Base-by-base conservation (phyloP, 2,888 invertebrate species). In the Allophyes oxyacanthae region DNA sequence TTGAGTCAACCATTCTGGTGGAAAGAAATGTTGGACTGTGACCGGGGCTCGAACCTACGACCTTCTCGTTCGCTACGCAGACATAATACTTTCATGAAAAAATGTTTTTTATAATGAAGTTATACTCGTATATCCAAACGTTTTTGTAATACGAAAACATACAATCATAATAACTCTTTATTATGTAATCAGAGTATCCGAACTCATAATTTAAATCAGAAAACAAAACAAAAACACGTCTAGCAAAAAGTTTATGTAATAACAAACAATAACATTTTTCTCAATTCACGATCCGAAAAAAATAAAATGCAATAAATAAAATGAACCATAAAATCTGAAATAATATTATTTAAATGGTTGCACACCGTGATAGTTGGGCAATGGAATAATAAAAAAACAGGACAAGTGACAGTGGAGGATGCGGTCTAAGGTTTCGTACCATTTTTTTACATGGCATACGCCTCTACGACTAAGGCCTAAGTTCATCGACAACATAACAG, bases 301-400 rank as follows among this genome's bases (percentile, higher is more conserved):
- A 54, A 60, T 5, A 70, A 58, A 59, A 42, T 37, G 56, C 45
- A 49, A 61, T 72, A 61, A 66, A 71, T 59, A 52, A 75, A 67
- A 61, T 67, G 14, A 43, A 55, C 72, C 68, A 57, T 73, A 68
- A 73, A 73, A 73, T 73, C 43, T 42, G 38, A 73, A 75, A 75
- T 72, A 51, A 55, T 72, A 67, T 68, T 54, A 73, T 72, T 72
- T 61, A 57, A 67, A 67, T 67, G 43, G 54, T 57, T 67, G 34
- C 67, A 59, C 46, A 61, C 51, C 34, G 50, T 59, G 50, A 64
- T 63, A 38, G 75, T 57, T 71, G 36, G 50, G 57, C 57, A 60
- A 75, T 63, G 43, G 59, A 68, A 44, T 50, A 49, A 26, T 61
- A 50, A 34, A 62, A 46, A 20, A 37, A 9, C 0, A 28, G 33